phyloP scores from a whole-genome alignment of 1,140 invertebrate genomes.

The Saccostrea echinata region DNA sequence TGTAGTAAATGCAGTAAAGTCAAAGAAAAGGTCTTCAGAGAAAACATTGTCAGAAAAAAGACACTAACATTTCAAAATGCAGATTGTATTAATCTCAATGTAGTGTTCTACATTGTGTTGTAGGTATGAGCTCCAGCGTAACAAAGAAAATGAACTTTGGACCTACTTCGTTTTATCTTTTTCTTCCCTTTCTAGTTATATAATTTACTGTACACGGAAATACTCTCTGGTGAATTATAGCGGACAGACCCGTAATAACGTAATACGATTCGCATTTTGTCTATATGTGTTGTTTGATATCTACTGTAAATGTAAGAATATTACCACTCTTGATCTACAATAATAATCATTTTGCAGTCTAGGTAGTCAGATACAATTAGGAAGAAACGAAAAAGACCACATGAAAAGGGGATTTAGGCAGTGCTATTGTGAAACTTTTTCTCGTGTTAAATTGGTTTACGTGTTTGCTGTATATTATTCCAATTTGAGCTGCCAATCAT shows the following conservation, averaged over 20 bases:
- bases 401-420: neutral
- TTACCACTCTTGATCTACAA: neutral
- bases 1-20: too few species aligned
- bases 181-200: neutral
- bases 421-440: neutral
- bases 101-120: too few species aligned
- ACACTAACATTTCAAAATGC: too few species aligned
- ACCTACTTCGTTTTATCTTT: neutral
- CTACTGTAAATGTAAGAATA: neutral
- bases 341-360: neutral
- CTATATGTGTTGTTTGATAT: neutral
- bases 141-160: neutral
- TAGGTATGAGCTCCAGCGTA: too few species aligned
- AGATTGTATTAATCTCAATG: too few species aligned
- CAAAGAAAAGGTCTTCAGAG: too few species aligned
- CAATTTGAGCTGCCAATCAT: neutral
- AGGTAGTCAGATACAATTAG: neutral
- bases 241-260: neutral
- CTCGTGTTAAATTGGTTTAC: neutral
- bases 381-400: neutral
- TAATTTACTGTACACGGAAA: neutral
- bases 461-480: neutral
- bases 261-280: too few species aligned
- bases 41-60: too few species aligned
- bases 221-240: neutral